Percentiles rank a stretch among this genome's conserved stretches.
These are phyloP conservation scores for Leptopilina syphax DNA, from an alignment of 2,888 invertebrate species.

Conservation along the genomic window DNA sequence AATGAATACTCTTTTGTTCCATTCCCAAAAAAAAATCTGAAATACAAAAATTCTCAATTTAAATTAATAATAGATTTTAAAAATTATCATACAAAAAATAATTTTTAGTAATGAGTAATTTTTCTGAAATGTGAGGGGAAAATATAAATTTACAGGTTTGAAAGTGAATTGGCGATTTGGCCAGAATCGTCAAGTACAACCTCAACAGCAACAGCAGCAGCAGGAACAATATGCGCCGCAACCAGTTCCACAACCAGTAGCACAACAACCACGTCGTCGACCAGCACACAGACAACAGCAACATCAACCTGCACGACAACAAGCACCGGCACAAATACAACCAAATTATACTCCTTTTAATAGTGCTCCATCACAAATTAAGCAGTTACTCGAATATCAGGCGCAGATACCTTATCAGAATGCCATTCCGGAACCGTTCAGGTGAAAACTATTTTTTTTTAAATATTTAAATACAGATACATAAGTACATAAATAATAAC, in stretches of 20 bases:
- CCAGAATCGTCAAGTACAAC: constrained; percentile 57
- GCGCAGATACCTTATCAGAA: constrained; percentile 72
- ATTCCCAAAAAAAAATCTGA: too few relatives aligned
- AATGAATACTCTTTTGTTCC: too few relatives aligned
- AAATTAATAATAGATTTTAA: too few relatives aligned
- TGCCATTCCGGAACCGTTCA: constrained; percentile 70
- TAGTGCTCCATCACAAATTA: constrained; percentile 70
- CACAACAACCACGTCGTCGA: constrained; percentile 47
- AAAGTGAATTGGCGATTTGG: constrained; percentile 72
- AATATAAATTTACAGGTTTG: constrained; percentile 60
- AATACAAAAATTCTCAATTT: too few relatives aligned
- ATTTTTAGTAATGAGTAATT: too few relatives aligned
- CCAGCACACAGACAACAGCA: constrained; percentile 53
- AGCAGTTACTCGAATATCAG: constrained; percentile 70
- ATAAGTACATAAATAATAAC: too few relatives aligned
- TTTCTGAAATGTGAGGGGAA: background rate
- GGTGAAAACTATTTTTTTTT: constrained; percentile 53
- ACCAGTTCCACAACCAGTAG: constrained; percentile 43
- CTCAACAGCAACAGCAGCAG: constrained; percentile 48
- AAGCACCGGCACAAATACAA: constrained; percentile 48
- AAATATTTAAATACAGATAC: background rate
- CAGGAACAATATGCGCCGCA: constrained; percentile 49
- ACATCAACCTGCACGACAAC: constrained; percentile 49
- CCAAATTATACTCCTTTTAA: constrained; percentile 65
- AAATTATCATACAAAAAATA: too few relatives aligned